These are phyloP conservation scores for Neodiprion fabricii DNA, from an alignment of 1,140 invertebrate genomes.

Conservation along the genomic window DNA sequence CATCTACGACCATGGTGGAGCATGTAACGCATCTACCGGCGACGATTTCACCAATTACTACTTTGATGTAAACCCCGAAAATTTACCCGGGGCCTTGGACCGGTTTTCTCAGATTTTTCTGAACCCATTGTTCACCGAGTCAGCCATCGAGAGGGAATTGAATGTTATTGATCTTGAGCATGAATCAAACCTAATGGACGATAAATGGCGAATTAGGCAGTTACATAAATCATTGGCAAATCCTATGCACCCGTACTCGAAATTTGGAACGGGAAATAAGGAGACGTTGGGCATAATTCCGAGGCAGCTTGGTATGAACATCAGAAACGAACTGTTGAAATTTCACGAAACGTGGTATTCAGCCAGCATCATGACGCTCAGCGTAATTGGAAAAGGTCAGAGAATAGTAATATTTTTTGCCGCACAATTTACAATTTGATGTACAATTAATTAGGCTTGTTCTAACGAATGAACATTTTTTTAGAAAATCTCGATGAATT, in stretches of 20 bases:
- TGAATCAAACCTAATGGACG: slow-evolving; percentile 90
- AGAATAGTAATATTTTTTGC: background rate
- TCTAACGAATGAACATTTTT: slow-evolving; percentile 33
- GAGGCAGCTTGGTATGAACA: slow-evolving; percentile 79
- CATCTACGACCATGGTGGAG: slow-evolving; percentile 89
- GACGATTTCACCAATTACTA: slow-evolving; percentile 92
- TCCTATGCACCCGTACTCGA: slow-evolving; percentile 82
- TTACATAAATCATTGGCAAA: slow-evolving; percentile 83
- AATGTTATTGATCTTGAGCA: slow-evolving; percentile 97
- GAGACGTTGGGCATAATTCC: slow-evolving; percentile 83
- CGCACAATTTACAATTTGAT: no score
- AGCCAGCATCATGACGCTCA: slow-evolving; percentile 89
- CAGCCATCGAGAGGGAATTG: slow-evolving; percentile 89
- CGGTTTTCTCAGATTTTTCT: slow-evolving; percentile 97
- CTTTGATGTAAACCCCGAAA: slow-evolving; percentile 90
- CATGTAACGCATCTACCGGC: slow-evolving; percentile 88
- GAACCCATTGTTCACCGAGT: slow-evolving; percentile 88
- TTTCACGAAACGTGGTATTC: slow-evolving; percentile 96
- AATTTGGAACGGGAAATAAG: slow-evolving; percentile 91
- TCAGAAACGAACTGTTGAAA: slow-evolving; percentile 85
- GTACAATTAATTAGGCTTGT: no score
- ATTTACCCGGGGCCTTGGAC: slow-evolving; percentile 82
- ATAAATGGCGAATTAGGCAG: slow-evolving; percentile 88
- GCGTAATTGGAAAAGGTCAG: slow-evolving; percentile 88
- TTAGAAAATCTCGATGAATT: slow-evolving; percentile 88